These are phyloP conservation scores for Psittacula echo DNA, from an alignment of 2,797 vertebrate genomes.

Conservation along the genomic window DNA sequence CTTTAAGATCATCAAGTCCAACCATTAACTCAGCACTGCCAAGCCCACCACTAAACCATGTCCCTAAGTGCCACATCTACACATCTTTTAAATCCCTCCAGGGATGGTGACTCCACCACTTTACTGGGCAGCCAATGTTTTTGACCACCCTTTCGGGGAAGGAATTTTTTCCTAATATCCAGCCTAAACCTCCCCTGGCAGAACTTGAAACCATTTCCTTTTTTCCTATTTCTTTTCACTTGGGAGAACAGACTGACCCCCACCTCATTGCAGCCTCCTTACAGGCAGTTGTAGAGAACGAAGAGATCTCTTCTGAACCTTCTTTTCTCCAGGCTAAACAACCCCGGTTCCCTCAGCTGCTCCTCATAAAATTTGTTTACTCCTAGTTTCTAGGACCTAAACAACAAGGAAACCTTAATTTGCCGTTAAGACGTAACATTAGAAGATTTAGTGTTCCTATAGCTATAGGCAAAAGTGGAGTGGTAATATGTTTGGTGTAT, in stretches of 20 bases:
- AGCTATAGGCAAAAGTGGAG: background rate
- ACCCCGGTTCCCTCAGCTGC: background rate
- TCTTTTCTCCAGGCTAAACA: background rate
- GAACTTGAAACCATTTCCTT: too few species aligned
- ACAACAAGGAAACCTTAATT: background rate
- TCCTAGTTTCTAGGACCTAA: background rate
- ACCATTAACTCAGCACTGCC: background rate
- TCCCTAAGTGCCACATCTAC: background rate
- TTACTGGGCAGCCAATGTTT: background rate
- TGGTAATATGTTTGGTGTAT: constrained; percentile 43
- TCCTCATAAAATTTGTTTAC: background rate
- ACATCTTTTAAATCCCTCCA: background rate
- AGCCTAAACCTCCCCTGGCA: too few species aligned
- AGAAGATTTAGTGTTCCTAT: constrained; percentile 32
- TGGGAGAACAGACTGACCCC: rapidly evolving
- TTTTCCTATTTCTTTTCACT: too few species aligned
- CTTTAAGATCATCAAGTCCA: background rate
- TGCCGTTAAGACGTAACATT: background rate
- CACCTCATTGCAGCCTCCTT: background rate
- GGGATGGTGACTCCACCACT: background rate
- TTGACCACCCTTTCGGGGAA: background rate
- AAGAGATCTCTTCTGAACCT: background rate
- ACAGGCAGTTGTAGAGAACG: background rate
- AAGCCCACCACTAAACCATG: background rate
- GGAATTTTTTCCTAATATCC: too few species aligned